These are phyloP conservation scores for Alviniconcha strummeri DNA, from an alignment of 2,888 invertebrate species.

Conservation along the genomic window DNA sequence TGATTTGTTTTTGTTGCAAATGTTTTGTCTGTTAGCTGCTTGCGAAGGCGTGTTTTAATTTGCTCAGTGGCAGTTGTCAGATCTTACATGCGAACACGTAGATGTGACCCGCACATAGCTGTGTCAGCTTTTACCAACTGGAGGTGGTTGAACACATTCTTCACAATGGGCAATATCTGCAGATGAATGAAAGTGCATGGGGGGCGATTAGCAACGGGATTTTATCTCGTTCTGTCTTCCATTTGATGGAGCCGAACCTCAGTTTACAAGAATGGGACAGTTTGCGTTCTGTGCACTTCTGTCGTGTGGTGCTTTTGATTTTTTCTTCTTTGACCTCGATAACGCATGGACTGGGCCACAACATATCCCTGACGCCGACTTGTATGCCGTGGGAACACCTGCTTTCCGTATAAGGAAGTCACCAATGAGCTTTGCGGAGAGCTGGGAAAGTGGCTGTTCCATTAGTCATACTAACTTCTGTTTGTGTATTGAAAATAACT, in stretches of 20 bases:
- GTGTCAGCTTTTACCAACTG: conserved; percentile 8
- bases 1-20: neutral
- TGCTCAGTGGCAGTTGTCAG: neutral
- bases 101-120: neutral
- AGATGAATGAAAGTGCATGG: conserved; percentile 33
- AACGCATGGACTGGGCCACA: conserved; percentile 28
- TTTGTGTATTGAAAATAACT: too few relatives aligned
- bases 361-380: conserved; percentile 32
- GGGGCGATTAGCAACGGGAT: neutral
- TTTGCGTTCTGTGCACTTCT: conserved; percentile 20
- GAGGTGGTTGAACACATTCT: conserved; percentile 1
- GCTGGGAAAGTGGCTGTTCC: conserved; percentile 57
- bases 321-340: conserved; percentile 27
- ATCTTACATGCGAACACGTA: neutral
- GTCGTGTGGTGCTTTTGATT: neutral
- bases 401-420: conserved; percentile 66
- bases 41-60: neutral
- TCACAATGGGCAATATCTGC: conserved; percentile 29
- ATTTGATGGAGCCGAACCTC: neutral
- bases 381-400: conserved; percentile 68
- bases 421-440: conserved; percentile 62
- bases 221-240: neutral
- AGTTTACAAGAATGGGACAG: neutral
- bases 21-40: neutral
- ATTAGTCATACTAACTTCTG: conserved; percentile 25